These are phyloP conservation scores for Dendronephthya gigantea DNA, from an alignment of 64 coral and sea anemone species.

Conservation along the genomic window DNA sequence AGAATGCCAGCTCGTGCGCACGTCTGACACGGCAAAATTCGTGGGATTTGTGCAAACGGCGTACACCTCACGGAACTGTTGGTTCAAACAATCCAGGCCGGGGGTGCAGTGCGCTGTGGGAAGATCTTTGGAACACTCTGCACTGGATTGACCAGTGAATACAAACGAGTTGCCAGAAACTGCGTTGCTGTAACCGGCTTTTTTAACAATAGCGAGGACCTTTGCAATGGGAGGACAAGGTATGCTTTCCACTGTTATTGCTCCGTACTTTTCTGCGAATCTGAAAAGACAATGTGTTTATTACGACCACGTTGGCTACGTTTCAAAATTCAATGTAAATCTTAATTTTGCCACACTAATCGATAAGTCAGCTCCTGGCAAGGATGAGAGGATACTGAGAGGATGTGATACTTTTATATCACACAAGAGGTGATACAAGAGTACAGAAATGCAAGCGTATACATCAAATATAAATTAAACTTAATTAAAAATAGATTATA, in stretches of 20 bases:
- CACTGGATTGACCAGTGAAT: not conserved
- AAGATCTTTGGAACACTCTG: slow-evolving; percentile 19
- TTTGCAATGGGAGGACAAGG: not conserved
- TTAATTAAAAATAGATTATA: too few relatives aligned
- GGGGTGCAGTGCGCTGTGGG: not conserved
- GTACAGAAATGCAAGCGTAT: too few relatives aligned
- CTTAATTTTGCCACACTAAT: too few relatives aligned
- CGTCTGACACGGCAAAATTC: not conserved
- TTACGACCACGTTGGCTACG: too few relatives aligned
- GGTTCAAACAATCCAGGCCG: slow-evolving; percentile 4
- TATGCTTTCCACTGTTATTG: not conserved
- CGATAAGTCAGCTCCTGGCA: too few relatives aligned
- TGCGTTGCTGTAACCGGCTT: not conserved
- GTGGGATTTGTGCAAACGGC: slow-evolving; percentile 17
- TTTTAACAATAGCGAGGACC: not conserved
- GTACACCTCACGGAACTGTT: not conserved
- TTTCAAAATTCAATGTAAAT: too few relatives aligned
- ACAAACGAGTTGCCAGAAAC: slow-evolving; percentile 19
- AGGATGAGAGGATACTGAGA: too few relatives aligned
- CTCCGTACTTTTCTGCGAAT: not conserved
- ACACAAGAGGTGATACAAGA: too few relatives aligned
- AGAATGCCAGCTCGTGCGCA: not conserved
- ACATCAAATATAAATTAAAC: too few relatives aligned
- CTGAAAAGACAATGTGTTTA: too few relatives aligned
- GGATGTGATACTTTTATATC: too few relatives aligned